Base-by-base conservation (phyloP, 1,140 invertebrate species). In the Cepaea nemoralis region DNA sequence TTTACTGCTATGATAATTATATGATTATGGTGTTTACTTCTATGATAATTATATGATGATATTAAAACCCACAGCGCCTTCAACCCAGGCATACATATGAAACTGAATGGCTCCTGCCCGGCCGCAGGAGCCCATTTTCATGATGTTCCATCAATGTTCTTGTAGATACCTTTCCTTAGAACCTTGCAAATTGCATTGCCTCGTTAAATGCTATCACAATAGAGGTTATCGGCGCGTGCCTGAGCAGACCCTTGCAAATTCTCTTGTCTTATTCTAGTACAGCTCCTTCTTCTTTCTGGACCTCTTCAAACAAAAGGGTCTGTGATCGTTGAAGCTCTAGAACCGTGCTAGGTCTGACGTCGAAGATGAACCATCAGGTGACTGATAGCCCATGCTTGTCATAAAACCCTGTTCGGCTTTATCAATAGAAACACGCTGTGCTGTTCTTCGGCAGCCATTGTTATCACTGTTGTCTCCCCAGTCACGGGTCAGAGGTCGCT, bases 401-500 rank as follows among this genome's bases (percentile, higher is more conserved):
- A 75, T 75, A 75, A 75, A 50, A 33, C n/a, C 40, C 48, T 50
- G 37, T 12, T 45, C 14, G 24, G 73, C 22, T 71, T 71, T 75
- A 75, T 75, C 73, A 50, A 31, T 35, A 6, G n/a, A 2, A 33
- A n/a, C n/a, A 35, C 19, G 45, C 73, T 14, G 8, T 50, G 73
- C 12, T 50, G 48, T 55, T 35, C 31, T 50, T 50, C 73, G 50
- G 50, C 33, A 45, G 16, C 27, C 69, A 27, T 45, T 45, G 40
- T 75, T 75, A 75, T 75, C 73, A 14, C 42, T 14, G 16, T 14
- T 45, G 42, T 55, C 19, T 75, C 42, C 45, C 45, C n/a, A 2
- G 73, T 50, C 42, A 14, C 19, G 31, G 73, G 40, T 22, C 73
- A 75, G 2, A 27, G 73, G 73, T 75, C 73, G 73, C 73, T 45